Evolutionary conservation across 2,797 vertebrate genomes (phyloP).

Genomic region (Myotis planiceps): DNA sequence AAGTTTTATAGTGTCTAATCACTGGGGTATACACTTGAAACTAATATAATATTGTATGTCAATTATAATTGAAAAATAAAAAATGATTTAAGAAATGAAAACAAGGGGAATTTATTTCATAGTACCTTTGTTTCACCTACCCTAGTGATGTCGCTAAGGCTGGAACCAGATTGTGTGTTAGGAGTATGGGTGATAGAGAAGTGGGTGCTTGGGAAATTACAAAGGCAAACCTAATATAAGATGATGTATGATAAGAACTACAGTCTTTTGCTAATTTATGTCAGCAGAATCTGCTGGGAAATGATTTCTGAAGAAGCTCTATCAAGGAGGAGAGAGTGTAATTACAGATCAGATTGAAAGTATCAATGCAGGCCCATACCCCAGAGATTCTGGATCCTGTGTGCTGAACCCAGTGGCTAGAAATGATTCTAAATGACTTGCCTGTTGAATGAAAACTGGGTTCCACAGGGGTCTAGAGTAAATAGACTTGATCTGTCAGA

Average conservation of each 20-base stretch:
- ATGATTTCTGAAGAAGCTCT: not conserved
- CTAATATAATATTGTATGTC: not conserved
- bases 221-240: not conserved
- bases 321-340: not conserved
- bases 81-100: not conserved
- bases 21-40: not conserved
- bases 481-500: not conserved
- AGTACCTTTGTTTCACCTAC: not conserved
- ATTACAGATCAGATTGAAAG: not conserved
- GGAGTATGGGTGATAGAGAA: not conserved
- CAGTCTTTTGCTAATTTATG: not conserved
- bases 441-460: not conserved
- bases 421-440: not conserved
- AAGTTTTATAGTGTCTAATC: not conserved
- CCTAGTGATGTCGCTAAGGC: not conserved
- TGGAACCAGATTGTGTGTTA: not conserved
- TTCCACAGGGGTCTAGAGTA: not conserved
- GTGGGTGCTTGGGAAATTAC: not conserved
- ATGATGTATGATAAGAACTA: not conserved
- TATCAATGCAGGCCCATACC: not conserved
- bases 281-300: not conserved
- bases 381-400: not conserved
- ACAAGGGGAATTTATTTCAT: not conserved
- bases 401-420: not conserved
- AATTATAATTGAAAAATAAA: not conserved